A percentile compares a stretch with the other conserved stretches of the same genome.
These are phyloP conservation scores for Sebastes trivittatus DNA, from an alignment of 2,797 vertebrate genomes.

Conservation along the genomic window DNA sequence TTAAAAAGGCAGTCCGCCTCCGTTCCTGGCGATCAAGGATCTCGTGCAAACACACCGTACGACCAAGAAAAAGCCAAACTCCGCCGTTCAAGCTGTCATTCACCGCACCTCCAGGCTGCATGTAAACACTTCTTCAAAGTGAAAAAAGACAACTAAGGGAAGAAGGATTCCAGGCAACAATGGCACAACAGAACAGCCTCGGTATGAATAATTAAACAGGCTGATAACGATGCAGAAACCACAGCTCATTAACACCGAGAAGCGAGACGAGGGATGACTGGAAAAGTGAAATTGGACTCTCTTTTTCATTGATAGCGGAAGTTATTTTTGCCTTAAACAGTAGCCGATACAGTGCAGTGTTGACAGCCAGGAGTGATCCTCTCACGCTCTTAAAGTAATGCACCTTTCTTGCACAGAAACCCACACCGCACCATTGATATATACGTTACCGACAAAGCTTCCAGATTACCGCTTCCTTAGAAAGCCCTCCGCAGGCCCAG, in stretches of 20 bases:
- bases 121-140: constrained; percentile 42
- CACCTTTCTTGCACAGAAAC: constrained; percentile 1
- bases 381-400: neutral
- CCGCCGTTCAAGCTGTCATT: constrained; percentile 18
- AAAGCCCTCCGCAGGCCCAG: neutral
- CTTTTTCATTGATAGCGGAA: constrained; percentile 4
- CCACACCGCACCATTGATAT: neutral
- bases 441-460: constrained; percentile 11
- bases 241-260: constrained; percentile 67
- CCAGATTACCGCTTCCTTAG: constrained; percentile 6
- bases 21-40: neutral
- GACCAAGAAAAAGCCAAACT: constrained; percentile 1
- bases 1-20: constrained; percentile 13
- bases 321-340: constrained; percentile 45
- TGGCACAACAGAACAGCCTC: constrained; percentile 30
- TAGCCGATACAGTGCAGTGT: neutral
- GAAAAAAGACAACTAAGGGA: neutral
- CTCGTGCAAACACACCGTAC: neutral
- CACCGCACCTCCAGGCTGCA: constrained; percentile 25
- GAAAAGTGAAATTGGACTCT: constrained; percentile 40
- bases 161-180: constrained; percentile 43
- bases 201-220: constrained; percentile 73
- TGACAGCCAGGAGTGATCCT: neutral
- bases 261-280: constrained; percentile 50
- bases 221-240: constrained; percentile 57